phyloP scores from a whole-genome alignment of 2,113 vertebrate genomes.

The Monopterus albus region DNA sequence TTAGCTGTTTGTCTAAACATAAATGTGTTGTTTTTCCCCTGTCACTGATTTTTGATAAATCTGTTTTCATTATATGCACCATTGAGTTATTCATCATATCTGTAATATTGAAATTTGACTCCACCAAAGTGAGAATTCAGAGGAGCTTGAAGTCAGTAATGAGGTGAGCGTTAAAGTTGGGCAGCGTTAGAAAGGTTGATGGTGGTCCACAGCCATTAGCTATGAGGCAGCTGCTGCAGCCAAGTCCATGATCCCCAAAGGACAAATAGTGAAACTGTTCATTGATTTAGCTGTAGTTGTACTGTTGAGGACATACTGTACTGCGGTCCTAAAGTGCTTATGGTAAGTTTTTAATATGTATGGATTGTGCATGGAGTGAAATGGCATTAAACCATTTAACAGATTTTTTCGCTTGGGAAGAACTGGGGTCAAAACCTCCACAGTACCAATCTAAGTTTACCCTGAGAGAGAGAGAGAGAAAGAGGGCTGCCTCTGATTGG shows the following conservation, averaged over 20 bases:
- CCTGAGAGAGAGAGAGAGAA: not conserved
- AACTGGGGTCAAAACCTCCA: constrained; percentile 15
- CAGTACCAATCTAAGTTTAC: not conserved
- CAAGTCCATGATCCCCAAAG: constrained; percentile 39
- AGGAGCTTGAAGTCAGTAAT: not conserved
- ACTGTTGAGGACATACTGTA: constrained; percentile 19
- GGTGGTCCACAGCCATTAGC: constrained; percentile 6
- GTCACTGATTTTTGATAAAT: not conserved
- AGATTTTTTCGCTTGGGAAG: constrained; percentile 1
- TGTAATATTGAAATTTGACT: too few species aligned
- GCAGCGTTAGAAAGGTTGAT: constrained; percentile 11
- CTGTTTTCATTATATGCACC: not conserved
- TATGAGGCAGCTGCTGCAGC: constrained; percentile 8
- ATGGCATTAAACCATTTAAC: not conserved
- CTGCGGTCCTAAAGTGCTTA: not conserved
- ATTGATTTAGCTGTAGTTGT: constrained; percentile 35
- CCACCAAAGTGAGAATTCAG: not conserved
- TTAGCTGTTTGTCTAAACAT: too few species aligned
- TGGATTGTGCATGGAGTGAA: too few species aligned
- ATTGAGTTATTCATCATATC: not conserved
- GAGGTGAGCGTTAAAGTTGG: not conserved
- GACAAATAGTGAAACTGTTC: constrained; percentile 28
- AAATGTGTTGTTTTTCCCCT: too few species aligned
- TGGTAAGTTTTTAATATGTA: not conserved
- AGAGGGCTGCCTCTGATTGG: constrained; percentile 70